These are phyloP conservation scores for Antedon bifida DNA, from an alignment of 35 echinoderm and acorn worm species.

Conservation along the genomic window DNA sequence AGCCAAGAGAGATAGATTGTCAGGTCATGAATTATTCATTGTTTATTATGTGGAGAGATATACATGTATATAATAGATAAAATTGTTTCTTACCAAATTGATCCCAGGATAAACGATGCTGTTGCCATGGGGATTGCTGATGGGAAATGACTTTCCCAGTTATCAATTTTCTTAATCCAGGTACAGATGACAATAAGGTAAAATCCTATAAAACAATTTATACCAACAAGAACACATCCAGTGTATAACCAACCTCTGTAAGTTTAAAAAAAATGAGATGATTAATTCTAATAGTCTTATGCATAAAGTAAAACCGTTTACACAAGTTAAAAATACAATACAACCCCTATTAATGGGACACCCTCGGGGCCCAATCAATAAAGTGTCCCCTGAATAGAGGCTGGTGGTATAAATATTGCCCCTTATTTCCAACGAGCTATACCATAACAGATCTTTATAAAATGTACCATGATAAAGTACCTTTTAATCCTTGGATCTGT, in stretches of 20 bases:
- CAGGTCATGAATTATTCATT: no score
- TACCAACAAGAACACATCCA: constrained; percentile 45
- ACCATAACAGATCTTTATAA: no score
- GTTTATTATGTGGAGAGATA: no score
- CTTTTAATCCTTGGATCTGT: constrained; percentile 8
- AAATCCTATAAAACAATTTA: constrained; percentile 53
- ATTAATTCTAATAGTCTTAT: background rate
- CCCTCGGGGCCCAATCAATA: no score
- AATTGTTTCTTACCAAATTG: constrained; percentile 52
- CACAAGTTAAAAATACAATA: no score
- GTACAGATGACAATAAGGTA: constrained; percentile 74
- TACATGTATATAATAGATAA: background rate
- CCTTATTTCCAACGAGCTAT: no score
- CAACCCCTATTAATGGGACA: no score
- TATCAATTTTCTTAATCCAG: constrained; percentile 77
- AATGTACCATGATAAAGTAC: background rate
- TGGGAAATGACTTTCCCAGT: constrained; percentile 81
- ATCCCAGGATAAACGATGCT: constrained; percentile 56
- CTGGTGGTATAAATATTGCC: no score
- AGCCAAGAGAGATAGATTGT: no score
- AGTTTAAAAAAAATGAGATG: constrained; percentile 2
- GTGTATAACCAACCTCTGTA: constrained; percentile 64
- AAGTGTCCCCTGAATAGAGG: no score
- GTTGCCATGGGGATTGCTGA: constrained; percentile 84
- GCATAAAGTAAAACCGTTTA: no score